These are phyloP conservation scores for Tiliacea aurago DNA, from an alignment of 2,888 invertebrate species.

Conservation along the genomic window DNA sequence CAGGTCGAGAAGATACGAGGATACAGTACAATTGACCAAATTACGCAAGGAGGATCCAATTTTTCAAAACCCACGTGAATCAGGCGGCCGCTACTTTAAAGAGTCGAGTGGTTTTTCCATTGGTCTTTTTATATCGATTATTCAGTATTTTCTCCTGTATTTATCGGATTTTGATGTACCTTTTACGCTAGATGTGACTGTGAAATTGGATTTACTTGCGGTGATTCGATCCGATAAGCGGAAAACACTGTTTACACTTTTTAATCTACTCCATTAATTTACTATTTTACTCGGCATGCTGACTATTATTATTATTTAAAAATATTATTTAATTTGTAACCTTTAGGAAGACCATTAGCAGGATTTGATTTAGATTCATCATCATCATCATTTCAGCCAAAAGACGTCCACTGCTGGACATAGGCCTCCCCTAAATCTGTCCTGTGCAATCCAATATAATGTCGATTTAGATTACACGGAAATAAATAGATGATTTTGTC, in stretches of 20 bases:
- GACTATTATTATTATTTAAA: neutral
- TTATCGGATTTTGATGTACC: constrained; percentile 13
- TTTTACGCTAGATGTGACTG: constrained; percentile 10
- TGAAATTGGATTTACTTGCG: constrained; percentile 55
- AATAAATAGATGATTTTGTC: neutral
- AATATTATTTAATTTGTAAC: neutral
- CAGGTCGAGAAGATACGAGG: neutral
- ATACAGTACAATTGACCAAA: neutral
- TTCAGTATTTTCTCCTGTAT: constrained; percentile 25
- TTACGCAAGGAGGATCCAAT: neutral
- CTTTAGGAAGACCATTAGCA: neutral
- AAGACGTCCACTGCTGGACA: too few relatives aligned
- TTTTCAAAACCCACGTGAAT: neutral
- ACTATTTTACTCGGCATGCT: neutral
- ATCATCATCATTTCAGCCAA: too few relatives aligned
- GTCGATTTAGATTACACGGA: neutral
- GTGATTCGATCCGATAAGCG: constrained; percentile 44
- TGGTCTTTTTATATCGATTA: neutral
- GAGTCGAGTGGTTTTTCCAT: neutral
- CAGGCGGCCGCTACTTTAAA: neutral
- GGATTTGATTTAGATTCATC: neutral
- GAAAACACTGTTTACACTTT: constrained; percentile 34
- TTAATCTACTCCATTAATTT: constrained; percentile 38
- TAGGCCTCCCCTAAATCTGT: too few relatives aligned
- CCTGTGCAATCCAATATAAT: too few relatives aligned